Evolutionary conservation across 2,797 vertebrate genomes (phyloP).

Genomic region (Macroramphosus scolopax): DNA sequence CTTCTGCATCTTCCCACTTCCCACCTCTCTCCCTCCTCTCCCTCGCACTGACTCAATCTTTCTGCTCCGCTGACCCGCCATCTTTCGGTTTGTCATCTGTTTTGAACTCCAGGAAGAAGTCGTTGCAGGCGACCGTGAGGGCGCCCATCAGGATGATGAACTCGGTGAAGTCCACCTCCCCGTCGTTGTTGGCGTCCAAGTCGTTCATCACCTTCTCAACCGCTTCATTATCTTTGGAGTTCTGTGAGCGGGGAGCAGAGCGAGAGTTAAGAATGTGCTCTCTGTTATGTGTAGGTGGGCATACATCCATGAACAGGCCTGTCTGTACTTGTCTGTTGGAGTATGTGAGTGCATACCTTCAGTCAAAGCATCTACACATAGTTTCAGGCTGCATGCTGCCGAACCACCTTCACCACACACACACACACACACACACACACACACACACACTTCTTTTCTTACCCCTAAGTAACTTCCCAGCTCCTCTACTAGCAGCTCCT

Average conservation of each 20-base stretch:
- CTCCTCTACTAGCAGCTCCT: conserved; percentile 80
- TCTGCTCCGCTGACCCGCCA: conserved; percentile 74
- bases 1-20: conserved; percentile 4
- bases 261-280: conserved; percentile 29
- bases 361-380: conserved; percentile 17
- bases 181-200: conserved; percentile 81
- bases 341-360: conserved; percentile 44
- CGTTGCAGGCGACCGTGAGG: conserved; percentile 93
- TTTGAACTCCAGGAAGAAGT: conserved; percentile 86
- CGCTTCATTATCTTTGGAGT: conserved; percentile 79
- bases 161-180: conserved; percentile 85
- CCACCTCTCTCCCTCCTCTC: background rate
- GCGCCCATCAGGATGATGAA: conserved; percentile 93
- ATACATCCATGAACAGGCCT: conserved; percentile 43
- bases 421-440: background rate
- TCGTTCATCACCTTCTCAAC: conserved; percentile 85
- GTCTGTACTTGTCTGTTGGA: conserved; percentile 49
- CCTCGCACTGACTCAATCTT: conserved; percentile 42
- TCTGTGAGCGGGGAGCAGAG: conserved; percentile 50
- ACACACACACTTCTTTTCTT: conserved; percentile 32
- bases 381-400: conserved; percentile 34
- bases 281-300: conserved; percentile 10
- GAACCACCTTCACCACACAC: too few relatives aligned
- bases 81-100: conserved; percentile 87
- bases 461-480: conserved; percentile 83